phyloP scores from a whole-genome alignment of 2,797 vertebrate species.

The Amblyraja radiata region DNA sequence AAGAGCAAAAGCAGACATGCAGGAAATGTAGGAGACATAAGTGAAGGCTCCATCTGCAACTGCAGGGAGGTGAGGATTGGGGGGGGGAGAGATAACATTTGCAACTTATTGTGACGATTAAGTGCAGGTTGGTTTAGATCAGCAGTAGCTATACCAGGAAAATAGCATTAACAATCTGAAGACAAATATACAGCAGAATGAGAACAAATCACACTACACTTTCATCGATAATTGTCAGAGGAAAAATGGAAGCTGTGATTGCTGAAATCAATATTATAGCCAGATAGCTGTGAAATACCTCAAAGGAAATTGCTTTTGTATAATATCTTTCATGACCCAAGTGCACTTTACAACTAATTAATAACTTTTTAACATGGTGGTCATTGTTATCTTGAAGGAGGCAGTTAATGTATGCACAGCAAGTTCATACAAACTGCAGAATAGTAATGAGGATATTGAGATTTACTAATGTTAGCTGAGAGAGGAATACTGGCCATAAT shows the following conservation, averaged over 20 bases:
- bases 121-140: neutral
- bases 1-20: no score
- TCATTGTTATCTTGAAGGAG: no score
- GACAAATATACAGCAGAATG: neutral
- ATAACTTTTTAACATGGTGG: neutral
- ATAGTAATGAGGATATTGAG: no score
- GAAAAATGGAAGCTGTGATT: neutral
- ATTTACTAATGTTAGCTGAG: no score
- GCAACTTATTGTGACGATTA: no score
- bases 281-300: neutral
- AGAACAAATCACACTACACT: neutral
- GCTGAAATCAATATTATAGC: neutral
- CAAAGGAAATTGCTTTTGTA: neutral
- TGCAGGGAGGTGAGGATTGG: no score
- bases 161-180: neutral
- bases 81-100: no score
- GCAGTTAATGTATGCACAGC: neutral
- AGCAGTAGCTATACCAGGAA: neutral
- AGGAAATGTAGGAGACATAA: no score
- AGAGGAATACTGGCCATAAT: no score
- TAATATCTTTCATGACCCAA: neutral
- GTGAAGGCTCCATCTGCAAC: no score
- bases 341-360: neutral
- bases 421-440: neutral
- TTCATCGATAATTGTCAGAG: neutral